phyloP scores from a whole-genome alignment of 1,140 invertebrate genomes.

The Pomacea maculata region DNA sequence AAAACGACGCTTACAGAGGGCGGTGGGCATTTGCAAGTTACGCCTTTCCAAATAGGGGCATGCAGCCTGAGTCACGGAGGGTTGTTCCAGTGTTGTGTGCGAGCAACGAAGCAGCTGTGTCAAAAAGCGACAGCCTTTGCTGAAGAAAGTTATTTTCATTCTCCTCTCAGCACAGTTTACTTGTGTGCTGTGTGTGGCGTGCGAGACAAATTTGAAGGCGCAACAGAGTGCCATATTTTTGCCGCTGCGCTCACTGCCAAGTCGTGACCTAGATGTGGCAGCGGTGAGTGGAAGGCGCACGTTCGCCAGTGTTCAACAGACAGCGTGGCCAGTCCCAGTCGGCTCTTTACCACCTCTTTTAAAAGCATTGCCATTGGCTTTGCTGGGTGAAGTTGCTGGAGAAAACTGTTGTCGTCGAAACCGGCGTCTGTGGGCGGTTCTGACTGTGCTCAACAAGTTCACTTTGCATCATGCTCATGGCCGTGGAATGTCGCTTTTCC shows the following conservation, averaged over 20 bases:
- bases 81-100: conserved; percentile 3
- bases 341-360: background rate
- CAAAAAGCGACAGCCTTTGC: conserved; percentile 8
- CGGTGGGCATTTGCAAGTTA: conserved; percentile 31
- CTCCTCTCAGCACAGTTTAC: background rate
- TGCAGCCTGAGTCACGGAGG: conserved; percentile 39
- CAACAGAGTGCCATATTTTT: conserved; percentile 19
- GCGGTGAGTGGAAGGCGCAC: background rate
- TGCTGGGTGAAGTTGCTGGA: background rate
- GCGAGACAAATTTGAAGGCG: background rate
- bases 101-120: background rate
- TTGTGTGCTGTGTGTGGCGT: background rate
- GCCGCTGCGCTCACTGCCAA: conserved; percentile 14
- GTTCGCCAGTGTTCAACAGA: background rate
- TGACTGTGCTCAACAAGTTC: background rate
- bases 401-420: background rate
- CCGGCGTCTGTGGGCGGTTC: background rate
- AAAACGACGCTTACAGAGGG: conserved; percentile 33
- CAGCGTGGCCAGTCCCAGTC: conserved; percentile 12
- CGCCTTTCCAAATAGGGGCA: conserved; percentile 55
- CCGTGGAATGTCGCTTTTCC: conserved; percentile 20
- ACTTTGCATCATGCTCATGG: conserved; percentile 15
- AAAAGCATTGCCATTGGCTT: background rate
- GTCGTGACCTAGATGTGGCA: conserved; percentile 14
- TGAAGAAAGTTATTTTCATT: conserved; percentile 21